Conservation (phyloP, 2,888 invertebrate genomes). For the Charanyca ferruginea region DNA sequence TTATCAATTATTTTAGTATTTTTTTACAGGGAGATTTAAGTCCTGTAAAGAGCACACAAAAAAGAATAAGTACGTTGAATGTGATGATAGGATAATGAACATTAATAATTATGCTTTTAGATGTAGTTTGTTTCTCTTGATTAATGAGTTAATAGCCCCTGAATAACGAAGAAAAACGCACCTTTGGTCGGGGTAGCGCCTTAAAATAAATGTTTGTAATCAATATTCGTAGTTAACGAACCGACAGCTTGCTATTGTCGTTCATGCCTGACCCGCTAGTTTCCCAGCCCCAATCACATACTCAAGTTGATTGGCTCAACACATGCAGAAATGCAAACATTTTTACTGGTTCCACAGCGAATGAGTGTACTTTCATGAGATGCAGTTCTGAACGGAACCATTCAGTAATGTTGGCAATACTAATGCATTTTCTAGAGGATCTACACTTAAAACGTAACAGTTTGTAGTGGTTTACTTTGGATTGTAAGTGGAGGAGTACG, state of each 20-base stretch:
- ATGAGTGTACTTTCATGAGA: constrained; percentile 50
- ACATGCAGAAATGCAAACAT: constrained; percentile 62
- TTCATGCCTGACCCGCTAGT: constrained; percentile 18
- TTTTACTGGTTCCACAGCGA: constrained; percentile 58
- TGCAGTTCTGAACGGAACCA: constrained; percentile 31
- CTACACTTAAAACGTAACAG: constrained; percentile 27
- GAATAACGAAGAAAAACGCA: too few species aligned
- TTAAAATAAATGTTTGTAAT: too few species aligned
- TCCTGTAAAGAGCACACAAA: too few species aligned
- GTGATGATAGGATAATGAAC: too few species aligned
- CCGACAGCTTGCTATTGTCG: not conserved
- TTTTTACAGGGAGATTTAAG: too few species aligned
- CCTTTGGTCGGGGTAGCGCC: too few species aligned
- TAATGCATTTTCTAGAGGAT: constrained; percentile 39
- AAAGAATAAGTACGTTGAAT: too few species aligned
- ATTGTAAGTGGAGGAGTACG: constrained; percentile 11
- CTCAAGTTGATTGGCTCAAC: constrained; percentile 62
- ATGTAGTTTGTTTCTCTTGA: too few species aligned
- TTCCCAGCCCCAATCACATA: constrained; percentile 52
- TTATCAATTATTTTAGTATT: too few species aligned
- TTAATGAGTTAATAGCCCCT: too few species aligned
- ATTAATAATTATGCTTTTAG: too few species aligned
- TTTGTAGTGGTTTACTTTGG: constrained; percentile 21
- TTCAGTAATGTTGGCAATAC: constrained; percentile 55
- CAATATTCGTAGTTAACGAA: too few species aligned